phyloP scores from a whole-genome alignment of 2,797 vertebrate species.

The Sandelia bainsii region DNA sequence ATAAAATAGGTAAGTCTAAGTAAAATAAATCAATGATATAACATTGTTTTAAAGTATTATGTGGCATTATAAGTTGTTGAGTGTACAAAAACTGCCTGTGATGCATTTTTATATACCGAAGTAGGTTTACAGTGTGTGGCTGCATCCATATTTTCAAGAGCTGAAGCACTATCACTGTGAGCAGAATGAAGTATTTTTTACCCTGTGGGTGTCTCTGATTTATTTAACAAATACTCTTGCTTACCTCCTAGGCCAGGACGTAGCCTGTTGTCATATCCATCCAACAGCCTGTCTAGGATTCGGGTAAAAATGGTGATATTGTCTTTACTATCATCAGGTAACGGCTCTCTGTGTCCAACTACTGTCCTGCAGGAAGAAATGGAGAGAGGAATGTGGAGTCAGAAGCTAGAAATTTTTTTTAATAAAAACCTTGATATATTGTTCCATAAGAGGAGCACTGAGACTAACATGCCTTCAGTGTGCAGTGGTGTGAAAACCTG shows the following conservation, averaged over 20 bases:
- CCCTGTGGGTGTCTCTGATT: constrained; percentile 9
- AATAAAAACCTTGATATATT: background rate
- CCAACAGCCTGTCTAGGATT: constrained; percentile 95
- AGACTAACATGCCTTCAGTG: background rate
- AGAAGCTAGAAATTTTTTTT: constrained; percentile 22
- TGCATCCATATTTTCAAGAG: background rate
- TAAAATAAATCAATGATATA: background rate
- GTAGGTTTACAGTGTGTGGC: background rate
- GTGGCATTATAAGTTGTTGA: too few species aligned
- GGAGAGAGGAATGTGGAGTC: constrained; percentile 36
- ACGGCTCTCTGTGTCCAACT: constrained; percentile 93
- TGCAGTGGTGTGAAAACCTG: background rate
- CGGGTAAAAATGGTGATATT: constrained; percentile 99
- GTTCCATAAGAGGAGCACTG: constrained; percentile 4
- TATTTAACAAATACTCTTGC: constrained; percentile 28
- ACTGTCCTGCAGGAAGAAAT: constrained; percentile 84
- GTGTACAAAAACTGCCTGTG: background rate
- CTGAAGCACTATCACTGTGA: background rate
- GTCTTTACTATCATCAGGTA: constrained; percentile 94
- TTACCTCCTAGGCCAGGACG: constrained; percentile 96
- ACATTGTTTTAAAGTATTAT: too few species aligned
- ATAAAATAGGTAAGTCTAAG: background rate
- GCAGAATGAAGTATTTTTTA: background rate
- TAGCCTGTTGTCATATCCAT: constrained; percentile 97
- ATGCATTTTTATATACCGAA: background rate